Conservation (phyloP, 2,797 vertebrate species). For the Myiotriccus ornatus region DNA sequence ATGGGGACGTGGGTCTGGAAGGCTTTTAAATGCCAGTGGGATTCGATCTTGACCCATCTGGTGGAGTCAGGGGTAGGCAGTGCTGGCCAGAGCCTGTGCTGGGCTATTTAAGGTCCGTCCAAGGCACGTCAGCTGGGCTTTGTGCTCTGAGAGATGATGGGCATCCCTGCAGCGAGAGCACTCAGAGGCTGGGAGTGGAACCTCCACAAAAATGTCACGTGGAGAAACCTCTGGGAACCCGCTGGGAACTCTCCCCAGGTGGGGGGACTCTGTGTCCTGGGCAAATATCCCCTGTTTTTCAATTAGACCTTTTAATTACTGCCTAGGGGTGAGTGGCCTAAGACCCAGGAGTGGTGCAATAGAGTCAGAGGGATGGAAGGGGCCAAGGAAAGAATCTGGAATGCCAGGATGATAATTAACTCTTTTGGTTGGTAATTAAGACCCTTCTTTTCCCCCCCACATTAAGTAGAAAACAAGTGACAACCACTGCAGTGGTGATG, state of each 20-base stretch:
- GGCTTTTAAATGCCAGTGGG: not conserved
- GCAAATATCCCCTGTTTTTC: not conserved
- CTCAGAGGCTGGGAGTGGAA: conserved; percentile 4
- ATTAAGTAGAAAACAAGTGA: not conserved
- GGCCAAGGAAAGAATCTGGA: not conserved
- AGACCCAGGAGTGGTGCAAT: not conserved
- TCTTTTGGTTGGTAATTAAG: not conserved
- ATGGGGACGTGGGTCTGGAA: not conserved
- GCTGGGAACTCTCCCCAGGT: not conserved
- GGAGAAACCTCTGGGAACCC: not conserved
- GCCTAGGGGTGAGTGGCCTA: not conserved
- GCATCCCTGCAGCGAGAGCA: not conserved
- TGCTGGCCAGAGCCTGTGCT: not conserved
- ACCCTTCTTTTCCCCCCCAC: not conserved
- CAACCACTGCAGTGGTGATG: not conserved
- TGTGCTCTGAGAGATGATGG: not conserved
- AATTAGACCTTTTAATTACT: conserved; percentile 19
- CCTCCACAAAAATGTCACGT: not conserved
- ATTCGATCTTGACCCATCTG: not conserved
- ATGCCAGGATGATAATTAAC: not conserved
- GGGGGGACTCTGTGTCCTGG: not conserved
- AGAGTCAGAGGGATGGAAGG: not conserved
- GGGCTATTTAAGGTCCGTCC: conserved; percentile 40
- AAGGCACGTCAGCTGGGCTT: not conserved
- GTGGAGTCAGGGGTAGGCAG: not conserved